Percentiles rank a stretch among this genome's conserved stretches.
phyloP scores from a whole-genome alignment of 2,797 vertebrate species.

The Urosaurus nigricauda region DNA sequence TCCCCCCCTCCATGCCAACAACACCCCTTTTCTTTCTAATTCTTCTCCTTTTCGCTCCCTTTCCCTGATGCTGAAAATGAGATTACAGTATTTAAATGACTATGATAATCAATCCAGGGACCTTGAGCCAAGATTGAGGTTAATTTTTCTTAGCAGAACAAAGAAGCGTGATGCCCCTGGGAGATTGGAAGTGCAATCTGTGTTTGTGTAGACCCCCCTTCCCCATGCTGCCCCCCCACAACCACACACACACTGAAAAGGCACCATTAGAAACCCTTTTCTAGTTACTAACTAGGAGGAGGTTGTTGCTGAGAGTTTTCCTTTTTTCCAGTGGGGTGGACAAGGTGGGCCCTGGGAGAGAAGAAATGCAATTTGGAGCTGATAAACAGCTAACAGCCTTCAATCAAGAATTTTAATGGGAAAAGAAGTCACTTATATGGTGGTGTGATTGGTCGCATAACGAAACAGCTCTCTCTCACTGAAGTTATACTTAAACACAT shows the following conservation, averaged over 20 bases:
- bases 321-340: not conserved
- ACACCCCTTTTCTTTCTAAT: constrained; percentile 74
- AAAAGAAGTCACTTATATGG: constrained; percentile 57
- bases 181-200: constrained; percentile 79
- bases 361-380: constrained; percentile 72
- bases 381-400: constrained; percentile 76
- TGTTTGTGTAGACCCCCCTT: constrained; percentile 67
- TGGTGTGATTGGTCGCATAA: constrained; percentile 57
- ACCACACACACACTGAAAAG: constrained; percentile 71
- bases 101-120: constrained; percentile 95
- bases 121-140: constrained; percentile 83
- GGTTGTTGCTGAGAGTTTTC: constrained; percentile 63
- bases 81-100: constrained; percentile 99
- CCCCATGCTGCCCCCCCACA: constrained; percentile 17
- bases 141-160: constrained; percentile 89
- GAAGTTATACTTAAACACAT: constrained; percentile 75
- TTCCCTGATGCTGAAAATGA: constrained; percentile 95
- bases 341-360: constrained; percentile 65
- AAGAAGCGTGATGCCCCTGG: constrained; percentile 79
- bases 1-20: constrained; percentile 35
- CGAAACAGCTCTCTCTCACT: constrained; percentile 65
- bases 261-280: constrained; percentile 78
- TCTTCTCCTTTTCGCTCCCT: constrained; percentile 81
- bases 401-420: constrained; percentile 79
- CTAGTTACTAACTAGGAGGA: constrained; percentile 73